These are phyloP conservation scores for Heterochromis multidens DNA, from an alignment of 2,113 vertebrate genomes.

Conservation along the genomic window DNA sequence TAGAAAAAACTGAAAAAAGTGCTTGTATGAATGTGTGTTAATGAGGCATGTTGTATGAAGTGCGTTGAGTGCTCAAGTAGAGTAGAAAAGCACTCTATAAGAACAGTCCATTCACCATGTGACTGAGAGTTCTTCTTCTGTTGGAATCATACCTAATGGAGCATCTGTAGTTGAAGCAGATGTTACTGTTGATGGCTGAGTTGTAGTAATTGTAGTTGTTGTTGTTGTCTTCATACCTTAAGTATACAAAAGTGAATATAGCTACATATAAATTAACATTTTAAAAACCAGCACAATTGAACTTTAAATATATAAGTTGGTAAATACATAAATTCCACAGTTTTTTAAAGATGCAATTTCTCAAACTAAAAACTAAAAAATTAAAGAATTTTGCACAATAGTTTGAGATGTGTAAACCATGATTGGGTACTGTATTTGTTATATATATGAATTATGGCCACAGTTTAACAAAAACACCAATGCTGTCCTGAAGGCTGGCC, in stretches of 20 bases:
- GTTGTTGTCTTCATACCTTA: background rate
- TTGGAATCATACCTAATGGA: fast-evolving
- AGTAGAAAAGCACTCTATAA: too few relatives aligned
- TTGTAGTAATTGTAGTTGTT: background rate
- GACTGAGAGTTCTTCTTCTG: background rate
- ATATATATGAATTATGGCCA: too few relatives aligned
- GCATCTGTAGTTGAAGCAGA: background rate
- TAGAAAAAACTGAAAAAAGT: too few relatives aligned
- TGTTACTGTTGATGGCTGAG: background rate
- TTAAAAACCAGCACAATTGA: background rate
- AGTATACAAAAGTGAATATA: background rate
- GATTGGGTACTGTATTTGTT: too few relatives aligned
- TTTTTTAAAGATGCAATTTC: background rate
- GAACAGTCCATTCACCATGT: too few relatives aligned
- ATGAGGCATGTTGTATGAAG: too few relatives aligned
- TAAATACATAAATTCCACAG: background rate
- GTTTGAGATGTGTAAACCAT: background rate
- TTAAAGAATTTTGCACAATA: background rate
- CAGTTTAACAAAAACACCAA: too few relatives aligned
- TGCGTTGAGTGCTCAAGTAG: too few relatives aligned
- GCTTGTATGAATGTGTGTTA: too few relatives aligned
- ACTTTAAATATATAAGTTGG: background rate
- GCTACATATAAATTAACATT: fast-evolving
- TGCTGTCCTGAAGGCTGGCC: too few relatives aligned
- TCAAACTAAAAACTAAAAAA: background rate